Base-by-base conservation (phyloP, 2,113 vertebrate genomes). In the Rhabdomys dilectus region DNA sequence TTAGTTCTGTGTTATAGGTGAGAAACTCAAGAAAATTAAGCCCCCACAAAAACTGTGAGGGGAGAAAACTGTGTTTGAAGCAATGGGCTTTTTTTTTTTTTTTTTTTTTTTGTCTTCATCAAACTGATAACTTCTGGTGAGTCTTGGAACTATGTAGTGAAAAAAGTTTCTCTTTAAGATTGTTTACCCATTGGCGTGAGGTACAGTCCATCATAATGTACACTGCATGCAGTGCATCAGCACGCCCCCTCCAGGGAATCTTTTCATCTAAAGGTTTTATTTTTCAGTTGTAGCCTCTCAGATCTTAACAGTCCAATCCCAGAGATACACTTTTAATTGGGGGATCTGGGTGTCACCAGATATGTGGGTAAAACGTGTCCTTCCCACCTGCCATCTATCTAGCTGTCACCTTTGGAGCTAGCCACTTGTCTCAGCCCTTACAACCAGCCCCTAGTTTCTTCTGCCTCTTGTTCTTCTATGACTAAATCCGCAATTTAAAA, bases 401-500 rank as follows among this genome's bases (percentile, higher is more conserved):
- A 68, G 62, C 66, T 16, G 8, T 12, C 31, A 19, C 62, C 24
- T 75, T 81, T 72, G 70, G 9, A 42, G 51, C 34, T 66, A 64
- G 31, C 7, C 16, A 45, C 34, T 64, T 22, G 60, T 42, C 5
- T 7, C 42, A 76, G 51, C 15, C 7, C 1, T 11, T 80, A 64
- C 3, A 91, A 21, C 7, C 21, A 31, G 2, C 8, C 56, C 15
- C 39, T 73, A 17, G 7, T 90, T 93, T 91, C 26, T 86, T 90
- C 36, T 62, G 31, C 31, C 10, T 68, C 11, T 68, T 56, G 6
- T 15, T 94, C 62, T 85, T 77, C 73, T 66, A 9, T 70, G n/a
- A 76, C 21, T 89, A 91, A 75, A 87, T 86, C 92, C 22, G 85
- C 89, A 16, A 72, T n/a, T 68, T 36, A 34, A 68, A 87, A 86